Percentiles rank a stretch among this genome's conserved stretches.
These are phyloP conservation scores for Sarcophilus harrisii DNA, from an alignment of 2,797 vertebrate genomes.

Conservation along the genomic window DNA sequence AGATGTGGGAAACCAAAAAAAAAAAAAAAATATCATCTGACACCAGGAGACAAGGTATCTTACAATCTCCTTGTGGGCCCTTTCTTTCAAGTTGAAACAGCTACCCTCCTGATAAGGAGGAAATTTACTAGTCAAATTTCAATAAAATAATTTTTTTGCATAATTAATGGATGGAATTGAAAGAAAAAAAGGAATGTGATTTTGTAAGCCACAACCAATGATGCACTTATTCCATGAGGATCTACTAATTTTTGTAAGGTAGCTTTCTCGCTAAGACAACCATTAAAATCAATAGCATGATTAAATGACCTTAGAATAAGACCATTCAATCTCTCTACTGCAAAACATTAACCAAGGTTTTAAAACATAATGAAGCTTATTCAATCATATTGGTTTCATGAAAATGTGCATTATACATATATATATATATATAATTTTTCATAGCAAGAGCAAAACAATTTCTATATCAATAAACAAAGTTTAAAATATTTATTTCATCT, in stretches of 20 bases:
- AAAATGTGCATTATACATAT: not conserved
- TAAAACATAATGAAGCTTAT: not conserved
- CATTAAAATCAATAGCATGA: not conserved
- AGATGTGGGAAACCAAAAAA: not conserved
- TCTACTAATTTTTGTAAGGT: not conserved
- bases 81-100: not conserved
- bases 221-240: not conserved
- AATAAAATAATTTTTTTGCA: not conserved
- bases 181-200: not conserved
- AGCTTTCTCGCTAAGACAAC: not conserved
- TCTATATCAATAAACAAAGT: not conserved
- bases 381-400: not conserved
- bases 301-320: not conserved
- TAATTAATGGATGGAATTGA: not conserved
- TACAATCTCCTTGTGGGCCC: not conserved
- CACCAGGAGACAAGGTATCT: not conserved
- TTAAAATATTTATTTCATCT: not conserved
- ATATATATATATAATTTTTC: not conserved
- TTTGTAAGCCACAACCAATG: not conserved
- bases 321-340: not conserved
- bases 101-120: not conserved
- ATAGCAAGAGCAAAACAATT: not conserved
- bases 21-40: not conserved
- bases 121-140: not conserved
- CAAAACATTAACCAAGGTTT: not conserved